These are phyloP conservation scores for Orchesellides sinensis DNA, from an alignment of 2,888 invertebrate species.

Conservation along the genomic window DNA sequence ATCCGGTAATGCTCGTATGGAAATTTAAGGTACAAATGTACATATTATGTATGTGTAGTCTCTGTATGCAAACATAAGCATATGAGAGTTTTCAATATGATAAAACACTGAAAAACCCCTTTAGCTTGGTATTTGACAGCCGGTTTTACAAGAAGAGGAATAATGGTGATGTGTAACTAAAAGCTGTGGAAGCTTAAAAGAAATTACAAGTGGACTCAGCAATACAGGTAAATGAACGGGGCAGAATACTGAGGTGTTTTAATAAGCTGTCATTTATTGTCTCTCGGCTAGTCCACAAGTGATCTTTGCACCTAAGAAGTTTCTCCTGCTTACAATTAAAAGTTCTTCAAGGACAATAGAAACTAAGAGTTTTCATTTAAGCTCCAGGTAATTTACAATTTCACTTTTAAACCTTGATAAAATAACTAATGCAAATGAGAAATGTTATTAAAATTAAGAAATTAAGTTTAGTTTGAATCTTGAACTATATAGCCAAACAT, in stretches of 20 bases:
- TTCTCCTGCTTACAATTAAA: background rate
- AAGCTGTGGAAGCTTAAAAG: too few species aligned
- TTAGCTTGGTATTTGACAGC: conserved; percentile 7
- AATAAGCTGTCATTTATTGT: conserved; percentile 23
- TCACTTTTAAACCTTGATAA: background rate
- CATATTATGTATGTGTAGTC: background rate
- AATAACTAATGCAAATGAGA: background rate
- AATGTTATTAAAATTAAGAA: background rate
- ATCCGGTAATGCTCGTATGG: background rate
- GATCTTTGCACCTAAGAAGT: background rate
- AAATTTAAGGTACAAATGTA: background rate
- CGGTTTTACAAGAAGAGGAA: conserved; percentile 23
- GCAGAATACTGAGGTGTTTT: background rate
- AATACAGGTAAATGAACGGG: conserved; percentile 14
- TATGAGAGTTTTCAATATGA: background rate
- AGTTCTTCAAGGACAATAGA: background rate
- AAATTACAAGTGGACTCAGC: conserved; percentile 10
- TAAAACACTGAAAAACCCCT: background rate
- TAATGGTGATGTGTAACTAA: conserved; percentile 18
- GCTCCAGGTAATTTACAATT: background rate
- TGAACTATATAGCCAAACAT: too few species aligned
- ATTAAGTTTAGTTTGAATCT: too few species aligned
- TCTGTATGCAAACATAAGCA: background rate
- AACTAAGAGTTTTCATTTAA: background rate
- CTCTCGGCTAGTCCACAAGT: conserved; percentile 19